Conservation (phyloP, 64 coral and sea anemone species). For the Actinia equina region DNA sequence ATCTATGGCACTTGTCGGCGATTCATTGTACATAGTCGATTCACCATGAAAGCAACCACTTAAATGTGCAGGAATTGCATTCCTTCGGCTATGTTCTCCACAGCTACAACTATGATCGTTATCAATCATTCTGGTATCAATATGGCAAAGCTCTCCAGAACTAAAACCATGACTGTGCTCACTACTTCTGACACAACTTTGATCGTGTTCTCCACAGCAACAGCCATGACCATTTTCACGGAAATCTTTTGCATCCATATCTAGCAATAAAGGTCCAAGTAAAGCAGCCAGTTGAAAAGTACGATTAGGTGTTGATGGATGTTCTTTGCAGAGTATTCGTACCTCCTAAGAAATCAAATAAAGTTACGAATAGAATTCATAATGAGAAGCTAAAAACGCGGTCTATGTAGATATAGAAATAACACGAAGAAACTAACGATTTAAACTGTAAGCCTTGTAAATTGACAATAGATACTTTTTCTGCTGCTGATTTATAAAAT, state of each 20-base stretch:
- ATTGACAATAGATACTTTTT: neutral
- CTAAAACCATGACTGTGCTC: neutral
- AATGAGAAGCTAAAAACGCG: neutral
- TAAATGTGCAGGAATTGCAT: neutral
- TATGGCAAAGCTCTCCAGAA: neutral
- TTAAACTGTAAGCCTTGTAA: too few relatives aligned
- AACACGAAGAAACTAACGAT: too few relatives aligned
- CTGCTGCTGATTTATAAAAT: neutral
- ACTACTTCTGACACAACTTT: neutral
- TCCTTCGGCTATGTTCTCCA: neutral
- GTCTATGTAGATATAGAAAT: too few relatives aligned
- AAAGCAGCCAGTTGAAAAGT: too few relatives aligned
- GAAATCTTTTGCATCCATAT: too few relatives aligned
- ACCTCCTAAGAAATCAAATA: neutral
- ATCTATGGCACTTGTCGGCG: neutral
- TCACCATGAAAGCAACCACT: neutral
- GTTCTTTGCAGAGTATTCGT: too few relatives aligned
- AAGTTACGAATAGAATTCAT: neutral
- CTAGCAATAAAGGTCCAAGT: too few relatives aligned
- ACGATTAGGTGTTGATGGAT: too few relatives aligned
- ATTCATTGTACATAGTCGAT: neutral
- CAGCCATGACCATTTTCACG: too few relatives aligned
- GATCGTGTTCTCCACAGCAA: too few relatives aligned
- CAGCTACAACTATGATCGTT: neutral
- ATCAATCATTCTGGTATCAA: neutral